Percentiles rank a stretch among this genome's conserved stretches.
Conservation (phyloP, 1,140 invertebrate genomes). For the Scylla paramamosain region DNA sequence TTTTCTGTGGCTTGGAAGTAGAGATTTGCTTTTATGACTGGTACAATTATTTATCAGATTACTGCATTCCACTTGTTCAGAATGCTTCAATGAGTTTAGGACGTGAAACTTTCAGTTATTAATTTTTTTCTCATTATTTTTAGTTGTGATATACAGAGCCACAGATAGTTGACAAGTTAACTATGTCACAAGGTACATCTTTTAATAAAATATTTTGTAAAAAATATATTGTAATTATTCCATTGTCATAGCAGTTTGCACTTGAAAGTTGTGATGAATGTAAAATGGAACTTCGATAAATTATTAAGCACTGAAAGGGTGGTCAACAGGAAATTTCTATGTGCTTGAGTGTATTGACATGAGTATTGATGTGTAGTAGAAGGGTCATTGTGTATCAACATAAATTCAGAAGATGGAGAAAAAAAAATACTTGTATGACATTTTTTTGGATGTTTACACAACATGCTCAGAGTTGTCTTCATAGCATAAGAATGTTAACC, state of each 20-base stretch:
- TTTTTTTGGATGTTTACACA: too few relatives aligned
- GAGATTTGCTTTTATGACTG: slow-evolving; percentile 49
- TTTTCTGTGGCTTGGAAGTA: slow-evolving; percentile 71
- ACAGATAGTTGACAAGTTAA: slow-evolving; percentile 71
- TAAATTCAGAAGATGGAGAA: too few relatives aligned
- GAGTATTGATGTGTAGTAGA: too few relatives aligned
- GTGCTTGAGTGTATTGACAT: too few relatives aligned
- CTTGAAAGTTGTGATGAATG: neutral
- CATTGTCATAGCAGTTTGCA: slow-evolving; percentile 25
- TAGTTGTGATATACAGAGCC: slow-evolving; percentile 61
- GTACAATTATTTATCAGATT: slow-evolving; percentile 63
- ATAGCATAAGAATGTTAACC: too few relatives aligned
- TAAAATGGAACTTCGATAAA: too few relatives aligned
- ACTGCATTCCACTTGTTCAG: slow-evolving; percentile 65
- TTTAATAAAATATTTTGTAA: slow-evolving; percentile 75
- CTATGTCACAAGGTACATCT: slow-evolving; percentile 72
- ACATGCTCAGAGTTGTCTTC: too few relatives aligned
- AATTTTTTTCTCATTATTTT: slow-evolving; percentile 53
- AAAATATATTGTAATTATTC: slow-evolving; percentile 21
- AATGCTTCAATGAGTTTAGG: slow-evolving; percentile 47
- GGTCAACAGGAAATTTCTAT: too few relatives aligned
- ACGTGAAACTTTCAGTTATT: slow-evolving; percentile 49
- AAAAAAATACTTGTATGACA: too few relatives aligned
- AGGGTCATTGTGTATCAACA: too few relatives aligned
- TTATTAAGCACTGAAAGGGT: too few relatives aligned